Percentiles rank a stretch among this genome's conserved stretches.
These are phyloP conservation scores for Asarcornis scutulata DNA, from an alignment of 2,113 vertebrate species.

Conservation along the genomic window DNA sequence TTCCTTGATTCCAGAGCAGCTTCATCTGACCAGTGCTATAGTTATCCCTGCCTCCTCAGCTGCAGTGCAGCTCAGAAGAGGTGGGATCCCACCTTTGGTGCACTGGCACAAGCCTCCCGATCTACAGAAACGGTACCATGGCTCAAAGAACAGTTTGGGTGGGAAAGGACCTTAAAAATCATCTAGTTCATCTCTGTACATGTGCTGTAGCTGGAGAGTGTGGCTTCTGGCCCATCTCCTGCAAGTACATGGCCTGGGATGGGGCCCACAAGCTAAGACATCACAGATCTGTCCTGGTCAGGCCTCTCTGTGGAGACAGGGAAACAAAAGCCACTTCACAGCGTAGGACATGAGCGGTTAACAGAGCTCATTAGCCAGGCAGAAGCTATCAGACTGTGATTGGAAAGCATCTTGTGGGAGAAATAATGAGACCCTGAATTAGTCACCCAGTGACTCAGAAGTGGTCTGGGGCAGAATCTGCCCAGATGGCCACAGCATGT, in stretches of 20 bases:
- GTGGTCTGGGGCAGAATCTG: slow-evolving; percentile 11
- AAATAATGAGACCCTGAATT: slow-evolving; percentile 20
- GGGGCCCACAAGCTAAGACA: background rate
- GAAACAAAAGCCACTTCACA: background rate
- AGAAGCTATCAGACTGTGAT: background rate
- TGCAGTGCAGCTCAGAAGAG: background rate
- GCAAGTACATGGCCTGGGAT: background rate
- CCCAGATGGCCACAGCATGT: background rate
- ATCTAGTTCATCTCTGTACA: background rate
- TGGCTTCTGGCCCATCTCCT: background rate
- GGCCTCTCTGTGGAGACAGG: background rate
- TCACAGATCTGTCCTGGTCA: background rate
- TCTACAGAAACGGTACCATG: background rate
- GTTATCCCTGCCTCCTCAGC: background rate
- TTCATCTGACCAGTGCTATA: background rate
- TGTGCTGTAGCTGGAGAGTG: background rate
- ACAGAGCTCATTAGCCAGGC: background rate
- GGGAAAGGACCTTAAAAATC: too few species aligned
- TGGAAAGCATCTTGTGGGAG: background rate
- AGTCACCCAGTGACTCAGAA: slow-evolving; percentile 60
- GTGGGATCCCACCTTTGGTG: background rate
- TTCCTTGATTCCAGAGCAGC: background rate
- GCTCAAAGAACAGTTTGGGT: background rate
- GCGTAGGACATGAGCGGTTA: background rate
- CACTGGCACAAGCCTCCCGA: background rate